These are phyloP conservation scores for Scaptomyza montana DNA, from an alignment of 1,140 invertebrate species.

Conservation along the genomic window DNA sequence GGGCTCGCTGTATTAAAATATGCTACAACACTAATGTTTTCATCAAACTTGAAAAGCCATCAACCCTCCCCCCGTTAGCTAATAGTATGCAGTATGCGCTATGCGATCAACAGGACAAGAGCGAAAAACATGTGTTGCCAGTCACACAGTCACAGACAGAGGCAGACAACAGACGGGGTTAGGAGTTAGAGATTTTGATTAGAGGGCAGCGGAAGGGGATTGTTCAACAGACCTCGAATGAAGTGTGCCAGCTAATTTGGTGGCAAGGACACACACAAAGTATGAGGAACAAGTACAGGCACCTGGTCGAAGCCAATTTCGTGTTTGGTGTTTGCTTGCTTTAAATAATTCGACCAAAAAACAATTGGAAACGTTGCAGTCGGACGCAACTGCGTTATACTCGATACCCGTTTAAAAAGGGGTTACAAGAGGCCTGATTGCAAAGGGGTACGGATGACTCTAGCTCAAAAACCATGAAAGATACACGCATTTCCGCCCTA, in stretches of 20 bases:
- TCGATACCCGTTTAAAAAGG: too few species aligned
- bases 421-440: too few species aligned
- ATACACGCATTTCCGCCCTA: too few species aligned
- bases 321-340: constrained; percentile 74
- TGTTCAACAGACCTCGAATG: constrained; percentile 18
- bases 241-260: constrained; percentile 37
- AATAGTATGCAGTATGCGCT: constrained; percentile 5
- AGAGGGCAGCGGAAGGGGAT: neutral
- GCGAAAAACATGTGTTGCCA: constrained; percentile 83
- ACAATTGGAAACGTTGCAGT: too few species aligned
- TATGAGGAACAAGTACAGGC: neutral
- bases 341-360: constrained; percentile 51
- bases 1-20: constrained; percentile 48
- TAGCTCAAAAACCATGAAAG: too few species aligned
- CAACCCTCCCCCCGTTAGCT: constrained; percentile 18
- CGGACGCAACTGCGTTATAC: too few species aligned
- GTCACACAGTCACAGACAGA: constrained; percentile 69
- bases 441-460: too few species aligned
- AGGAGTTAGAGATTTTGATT: too few species aligned
- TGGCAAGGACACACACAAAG: neutral
- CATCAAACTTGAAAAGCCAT: constrained; percentile 49
- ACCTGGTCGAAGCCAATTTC: constrained; percentile 56
- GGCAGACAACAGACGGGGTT: constrained; percentile 14
- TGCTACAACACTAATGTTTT: constrained; percentile 76
- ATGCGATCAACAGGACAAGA: constrained; percentile 76